Base-by-base conservation (phyloP, 2,888 invertebrate species). In the Caenorhabditis wallacei region DNA sequence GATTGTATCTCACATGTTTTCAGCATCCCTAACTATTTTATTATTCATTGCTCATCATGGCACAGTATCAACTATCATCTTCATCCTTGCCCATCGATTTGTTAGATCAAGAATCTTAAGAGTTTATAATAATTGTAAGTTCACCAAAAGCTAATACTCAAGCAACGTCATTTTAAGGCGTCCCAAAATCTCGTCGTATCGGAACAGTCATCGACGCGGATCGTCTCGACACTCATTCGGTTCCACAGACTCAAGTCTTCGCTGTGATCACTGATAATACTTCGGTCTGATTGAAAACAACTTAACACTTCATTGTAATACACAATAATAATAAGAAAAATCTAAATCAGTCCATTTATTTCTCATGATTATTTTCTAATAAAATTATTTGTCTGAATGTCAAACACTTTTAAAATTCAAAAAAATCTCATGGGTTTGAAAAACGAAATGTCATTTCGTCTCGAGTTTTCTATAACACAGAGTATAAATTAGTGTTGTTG, bases 1-100 rank as follows among this genome's bases (percentile, higher is more conserved):
- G 2, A 35, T 40, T 48, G 43, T 7, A 56, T 16, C 10, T 18
- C 35, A 16, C 43, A 30, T 20, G 13, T 3, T 26, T 69, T 68
- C 70, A 80, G 80, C 37, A 0, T 54, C 74, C 2, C 54, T 75
- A 16, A 54, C 53, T 1, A 40, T 80, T n/a, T 24, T 80, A 2
- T 22, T 75, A 8, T 63, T 80, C 26, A 80, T 57, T 16, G 61
- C 68, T 7, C 80, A 80, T 30, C 75, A 80, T 20, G 74, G 56
- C 3, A 75, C 80, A 7, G 37, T 74, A 0, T 80, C 80, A 7
- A 80, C 66, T 3, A 24, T 80, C 16, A 51, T 75, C 5, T 80
- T 80, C 43, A 75, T 75, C n/a, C 24, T 74, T 13, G 61, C 74
- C 2, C 80, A 80, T 40, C 61, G 74, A 48, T 75, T 75, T 5